A percentile compares a stretch with the other conserved stretches of the same genome.
Evolutionary conservation across 2,797 vertebrate genomes (phyloP).

Genomic region (Aulostomus chinensis): DNA sequence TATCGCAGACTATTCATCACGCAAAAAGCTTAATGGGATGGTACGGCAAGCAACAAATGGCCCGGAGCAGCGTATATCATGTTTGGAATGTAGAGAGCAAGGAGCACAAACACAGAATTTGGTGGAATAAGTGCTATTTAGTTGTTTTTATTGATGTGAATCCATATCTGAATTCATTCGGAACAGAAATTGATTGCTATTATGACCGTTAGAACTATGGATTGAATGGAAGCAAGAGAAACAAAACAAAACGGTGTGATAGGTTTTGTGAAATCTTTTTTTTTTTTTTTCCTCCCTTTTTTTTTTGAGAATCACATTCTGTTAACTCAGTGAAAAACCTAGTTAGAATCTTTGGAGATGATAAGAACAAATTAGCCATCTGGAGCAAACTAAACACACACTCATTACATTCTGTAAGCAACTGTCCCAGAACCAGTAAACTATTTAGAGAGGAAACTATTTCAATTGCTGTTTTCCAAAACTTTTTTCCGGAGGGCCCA

Average conservation of each 20-base stretch:
- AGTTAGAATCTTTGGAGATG: conserved; percentile 26
- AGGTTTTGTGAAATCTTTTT: neutral
- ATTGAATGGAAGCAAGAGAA: conserved; percentile 14
- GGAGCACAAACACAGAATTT: conserved; percentile 46
- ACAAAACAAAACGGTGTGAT: too few species aligned
- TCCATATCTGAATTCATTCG: conserved; percentile 21
- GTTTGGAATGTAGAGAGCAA: conserved; percentile 36
- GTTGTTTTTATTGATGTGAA: conserved; percentile 55
- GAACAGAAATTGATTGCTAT: conserved; percentile 33
- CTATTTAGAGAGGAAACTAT: neutral
- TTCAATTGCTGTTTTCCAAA: too few species aligned
- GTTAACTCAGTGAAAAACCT: conserved; percentile 20
- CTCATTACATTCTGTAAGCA: conserved; percentile 13
- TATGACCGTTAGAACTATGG: neutral
- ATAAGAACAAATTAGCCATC: conserved; percentile 22
- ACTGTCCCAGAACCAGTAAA: conserved; percentile 2
- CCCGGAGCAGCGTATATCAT: conserved; percentile 28
- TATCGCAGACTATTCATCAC: conserved; percentile 46
- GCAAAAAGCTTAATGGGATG: conserved; percentile 50
- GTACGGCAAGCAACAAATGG: conserved; percentile 57
- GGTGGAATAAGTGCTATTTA: conserved; percentile 18
- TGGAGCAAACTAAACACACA: conserved; percentile 24
- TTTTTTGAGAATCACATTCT: conserved; percentile 30
- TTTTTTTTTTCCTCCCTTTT: conserved; percentile 24
- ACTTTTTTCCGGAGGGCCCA: too few species aligned